Evolutionary conservation across 2,113 vertebrate species (phyloP).

Genomic region (Piliocolobus tephrosceles): DNA sequence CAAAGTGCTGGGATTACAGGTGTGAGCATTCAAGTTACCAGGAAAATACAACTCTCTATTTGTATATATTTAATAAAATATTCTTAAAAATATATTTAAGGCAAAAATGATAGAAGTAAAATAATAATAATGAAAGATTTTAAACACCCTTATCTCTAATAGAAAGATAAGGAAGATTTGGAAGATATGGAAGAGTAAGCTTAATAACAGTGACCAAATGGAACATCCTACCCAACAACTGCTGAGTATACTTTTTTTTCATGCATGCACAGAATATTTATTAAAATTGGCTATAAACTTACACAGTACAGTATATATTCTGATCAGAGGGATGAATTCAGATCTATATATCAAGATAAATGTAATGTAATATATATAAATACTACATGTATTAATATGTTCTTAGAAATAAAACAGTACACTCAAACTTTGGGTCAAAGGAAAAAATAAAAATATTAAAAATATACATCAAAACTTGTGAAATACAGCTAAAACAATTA

Average conservation of each 20-base stretch:
- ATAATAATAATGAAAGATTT: not conserved
- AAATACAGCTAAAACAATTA: not conserved
- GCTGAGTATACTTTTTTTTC: not conserved
- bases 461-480: not conserved
- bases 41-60: not conserved
- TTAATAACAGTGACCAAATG: not conserved
- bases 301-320: not conserved
- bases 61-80: not conserved
- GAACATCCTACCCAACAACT: not conserved
- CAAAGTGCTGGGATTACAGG: too few species aligned
- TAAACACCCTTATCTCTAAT: not conserved
- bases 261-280: not conserved
- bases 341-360: not conserved
- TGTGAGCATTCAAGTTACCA: not conserved
- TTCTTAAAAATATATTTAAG: not conserved
- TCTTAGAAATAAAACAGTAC: not conserved
- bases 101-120: not conserved
- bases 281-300: not conserved
- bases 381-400: not conserved
- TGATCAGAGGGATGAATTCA: not conserved
- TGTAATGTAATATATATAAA: not conserved
- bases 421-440: not conserved
- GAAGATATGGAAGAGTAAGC: not conserved
- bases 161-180: not conserved
- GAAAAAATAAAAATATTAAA: not conserved